These are phyloP conservation scores for Vollenhovia emeryi DNA, from an alignment of 1,140 invertebrate species.

Conservation along the genomic window DNA sequence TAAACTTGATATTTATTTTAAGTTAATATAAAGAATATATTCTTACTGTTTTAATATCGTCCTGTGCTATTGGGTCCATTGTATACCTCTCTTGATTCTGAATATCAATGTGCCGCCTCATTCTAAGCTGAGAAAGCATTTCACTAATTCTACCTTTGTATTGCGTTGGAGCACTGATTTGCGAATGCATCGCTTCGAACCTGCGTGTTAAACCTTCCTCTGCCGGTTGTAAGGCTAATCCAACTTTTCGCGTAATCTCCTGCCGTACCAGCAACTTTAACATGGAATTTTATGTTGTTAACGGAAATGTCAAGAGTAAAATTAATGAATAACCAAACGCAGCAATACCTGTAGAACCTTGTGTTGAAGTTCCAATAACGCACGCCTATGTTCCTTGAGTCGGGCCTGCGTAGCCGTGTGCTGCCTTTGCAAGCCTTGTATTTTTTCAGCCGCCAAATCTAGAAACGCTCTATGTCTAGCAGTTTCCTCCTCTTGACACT, in stretches of 20 bases:
- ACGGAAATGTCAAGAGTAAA: background rate
- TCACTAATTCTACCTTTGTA: slow-evolving; percentile 97
- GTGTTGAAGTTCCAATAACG: slow-evolving; percentile 91
- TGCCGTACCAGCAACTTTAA: slow-evolving; percentile 93
- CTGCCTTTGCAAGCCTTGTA: slow-evolving; percentile 90
- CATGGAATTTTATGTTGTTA: slow-evolving; percentile 9
- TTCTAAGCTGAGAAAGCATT: slow-evolving; percentile 93
- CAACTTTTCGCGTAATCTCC: slow-evolving; percentile 94
- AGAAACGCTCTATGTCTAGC: slow-evolving; percentile 91
- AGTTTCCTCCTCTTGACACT: slow-evolving; percentile 93
- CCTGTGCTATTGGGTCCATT: slow-evolving; percentile 88
- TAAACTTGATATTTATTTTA: background rate
- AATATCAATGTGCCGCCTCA: slow-evolving; percentile 88
- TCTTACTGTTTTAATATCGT: slow-evolving; percentile 88
- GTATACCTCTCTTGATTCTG: slow-evolving; percentile 86
- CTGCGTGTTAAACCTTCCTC: slow-evolving; percentile 94
- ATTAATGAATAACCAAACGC: background rate
- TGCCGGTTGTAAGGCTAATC: slow-evolving; percentile 93
- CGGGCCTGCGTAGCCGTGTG: slow-evolving; percentile 90
- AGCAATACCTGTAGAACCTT: slow-evolving; percentile 88
- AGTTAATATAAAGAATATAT: background rate
- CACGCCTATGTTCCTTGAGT: slow-evolving; percentile 91
- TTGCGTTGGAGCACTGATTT: slow-evolving; percentile 95
- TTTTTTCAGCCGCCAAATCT: slow-evolving; percentile 90
- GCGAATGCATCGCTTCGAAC: slow-evolving; percentile 93